These are phyloP conservation scores for Eupeodes luniger DNA, from an alignment of 2,888 invertebrate genomes.

Conservation along the genomic window DNA sequence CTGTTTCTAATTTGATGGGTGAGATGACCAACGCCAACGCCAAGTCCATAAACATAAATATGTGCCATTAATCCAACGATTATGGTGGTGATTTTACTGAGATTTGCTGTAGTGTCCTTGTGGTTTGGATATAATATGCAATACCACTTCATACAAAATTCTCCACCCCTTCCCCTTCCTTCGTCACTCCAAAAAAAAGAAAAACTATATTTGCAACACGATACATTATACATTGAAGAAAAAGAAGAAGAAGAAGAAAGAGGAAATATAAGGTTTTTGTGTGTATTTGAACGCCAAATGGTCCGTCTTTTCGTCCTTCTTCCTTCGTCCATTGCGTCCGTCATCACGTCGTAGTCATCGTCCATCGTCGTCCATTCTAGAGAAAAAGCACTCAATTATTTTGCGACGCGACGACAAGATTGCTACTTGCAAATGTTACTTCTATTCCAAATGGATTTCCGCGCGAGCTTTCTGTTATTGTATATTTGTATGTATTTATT, in stretches of 20 bases:
- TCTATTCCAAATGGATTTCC: constrained; percentile 34
- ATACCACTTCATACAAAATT: neutral
- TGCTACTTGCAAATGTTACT: constrained; percentile 55
- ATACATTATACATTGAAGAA: too few species aligned
- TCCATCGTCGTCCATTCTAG: too few species aligned
- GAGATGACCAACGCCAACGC: neutral
- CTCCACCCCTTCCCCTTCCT: neutral
- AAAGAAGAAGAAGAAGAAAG: neutral
- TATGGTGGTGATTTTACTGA: constrained; percentile 19
- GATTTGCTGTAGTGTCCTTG: constrained; percentile 40
- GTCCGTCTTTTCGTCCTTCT: constrained; percentile 1
- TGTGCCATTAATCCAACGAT: constrained; percentile 44
- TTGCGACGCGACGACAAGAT: constrained; percentile 58
- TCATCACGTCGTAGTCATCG: too few species aligned
- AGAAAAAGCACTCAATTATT: constrained; percentile 59
- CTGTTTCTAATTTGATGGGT: neutral
- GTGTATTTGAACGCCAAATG: constrained; percentile 35
- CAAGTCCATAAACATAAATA: constrained; percentile 45
- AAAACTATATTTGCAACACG: neutral
- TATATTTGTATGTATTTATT: constrained; percentile 7
- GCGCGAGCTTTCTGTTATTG: constrained; percentile 47
- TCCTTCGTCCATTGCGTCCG: too few species aligned
- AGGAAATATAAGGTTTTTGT: neutral
- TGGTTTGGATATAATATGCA: constrained; percentile 15
- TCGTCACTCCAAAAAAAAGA: neutral